Base-by-base conservation (phyloP, 2,113 vertebrate genomes). In the Physeter macrocephalus region DNA sequence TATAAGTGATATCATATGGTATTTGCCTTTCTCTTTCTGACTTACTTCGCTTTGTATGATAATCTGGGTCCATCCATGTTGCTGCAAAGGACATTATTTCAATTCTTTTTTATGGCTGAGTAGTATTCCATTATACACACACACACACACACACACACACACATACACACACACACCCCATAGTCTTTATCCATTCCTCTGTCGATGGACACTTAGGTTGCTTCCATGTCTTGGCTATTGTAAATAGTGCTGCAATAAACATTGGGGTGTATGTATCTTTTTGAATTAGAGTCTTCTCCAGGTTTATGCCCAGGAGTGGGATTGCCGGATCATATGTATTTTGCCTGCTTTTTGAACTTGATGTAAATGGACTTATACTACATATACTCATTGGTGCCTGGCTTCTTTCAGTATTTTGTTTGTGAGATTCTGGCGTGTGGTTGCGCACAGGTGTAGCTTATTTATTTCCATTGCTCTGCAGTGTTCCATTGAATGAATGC, bases 111-210 rank as follows among this genome's bases (percentile, higher is more conserved):
- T 27, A 34, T 18, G n/a, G 39, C 83, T 66, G 18, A 64, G n/a
- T 74, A 36, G 34, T 34, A 82, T 57, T 75, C 34, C 67, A 18
- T 6, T 21, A 41, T 15, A 36, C 1, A 15, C 0, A 52, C 4
- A 36, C n/a, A n/a, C n/a, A n/a, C n/a, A n/a, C n/a, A n/a, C n/a
- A n/a, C n/a, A n/a, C n/a, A n/a, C n/a, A n/a, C n/a, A n/a, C n/a
- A n/a, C n/a, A 2, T 21, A 41, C 11, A 36, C 1, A 15, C 0
- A 52, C 4, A 36, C 0, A 43, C 3, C 23, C 34, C 5, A 17
- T 18, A 34, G 62, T 31, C 29, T 71, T 61, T 23, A 87, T 13
- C 52, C 27, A 21, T 13, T 62, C 20, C 10, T 20, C 54, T 21
- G 54, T 0, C 25, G 12, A n/a, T n/a, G 52, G 27, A 27, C n/a